These are phyloP conservation scores for Hermaeophaga mercurialis DNA, from an alignment of 2,888 invertebrate genomes.

Conservation along the genomic window DNA sequence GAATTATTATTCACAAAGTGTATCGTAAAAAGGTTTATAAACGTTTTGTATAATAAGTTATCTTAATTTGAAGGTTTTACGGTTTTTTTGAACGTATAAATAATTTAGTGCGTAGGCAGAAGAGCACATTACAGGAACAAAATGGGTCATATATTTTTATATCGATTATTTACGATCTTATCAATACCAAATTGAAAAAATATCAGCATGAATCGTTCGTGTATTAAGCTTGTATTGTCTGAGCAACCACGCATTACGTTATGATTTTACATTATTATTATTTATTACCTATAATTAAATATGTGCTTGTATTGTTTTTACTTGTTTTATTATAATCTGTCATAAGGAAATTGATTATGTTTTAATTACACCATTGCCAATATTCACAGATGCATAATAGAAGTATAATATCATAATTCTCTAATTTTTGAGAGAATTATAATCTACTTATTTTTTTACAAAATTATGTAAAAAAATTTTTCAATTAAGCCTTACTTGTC, in stretches of 20 bases:
- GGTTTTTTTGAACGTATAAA: no score
- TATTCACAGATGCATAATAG: no score
- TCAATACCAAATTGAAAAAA: constrained; percentile 11
- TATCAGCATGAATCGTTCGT: constrained; percentile 15
- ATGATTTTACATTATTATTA: constrained; percentile 23
- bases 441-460: no score
- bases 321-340: neutral
- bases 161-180: constrained; percentile 16
- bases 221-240: constrained; percentile 23
- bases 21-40: no score
- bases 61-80: no score
- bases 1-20: no score
- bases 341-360: neutral
- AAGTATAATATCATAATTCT: no score
- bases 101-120: neutral
- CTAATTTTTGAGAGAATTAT: no score
- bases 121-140: neutral
- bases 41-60: no score
- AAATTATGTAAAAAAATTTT: no score
- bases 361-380: neutral
- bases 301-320: constrained; percentile 19
- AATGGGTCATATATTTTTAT: constrained; percentile 11
- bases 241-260: constrained; percentile 20
- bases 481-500: constrained; percentile 1
- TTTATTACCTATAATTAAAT: constrained; percentile 26